Evolutionary conservation across 2,797 vertebrate species (phyloP).

Genomic region (Peromyscus aztecus): DNA sequence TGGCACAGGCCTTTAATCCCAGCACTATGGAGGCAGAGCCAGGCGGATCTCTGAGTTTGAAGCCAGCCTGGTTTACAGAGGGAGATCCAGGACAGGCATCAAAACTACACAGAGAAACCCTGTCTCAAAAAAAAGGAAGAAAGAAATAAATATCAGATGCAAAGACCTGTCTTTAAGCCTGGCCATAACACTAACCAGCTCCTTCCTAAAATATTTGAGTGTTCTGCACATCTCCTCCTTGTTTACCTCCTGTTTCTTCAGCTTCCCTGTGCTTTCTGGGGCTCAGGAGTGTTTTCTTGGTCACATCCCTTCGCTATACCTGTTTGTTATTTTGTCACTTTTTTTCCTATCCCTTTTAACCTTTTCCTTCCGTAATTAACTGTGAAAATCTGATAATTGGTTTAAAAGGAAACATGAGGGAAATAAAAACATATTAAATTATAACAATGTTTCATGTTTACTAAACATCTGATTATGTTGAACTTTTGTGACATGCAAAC

Average conservation of each 20-base stretch:
- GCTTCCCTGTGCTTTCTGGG: conserved; percentile 18
- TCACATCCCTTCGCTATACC: not conserved
- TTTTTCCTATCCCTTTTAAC: not conserved
- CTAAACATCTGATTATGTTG: conserved; percentile 36
- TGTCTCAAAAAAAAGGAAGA: too few species aligned
- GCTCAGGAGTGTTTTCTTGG: conserved; percentile 38
- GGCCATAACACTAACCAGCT: not conserved
- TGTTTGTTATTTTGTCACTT: not conserved
- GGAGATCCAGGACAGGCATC: too few species aligned
- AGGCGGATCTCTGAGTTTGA: too few species aligned
- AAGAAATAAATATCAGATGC: not conserved
- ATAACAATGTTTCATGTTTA: not conserved
- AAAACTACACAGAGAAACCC: too few species aligned
- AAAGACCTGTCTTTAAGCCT: conserved; percentile 41
- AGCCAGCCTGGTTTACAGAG: too few species aligned
- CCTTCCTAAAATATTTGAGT: conserved; percentile 57
- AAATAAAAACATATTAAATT: conserved; percentile 27
- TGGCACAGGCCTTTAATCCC: too few species aligned
- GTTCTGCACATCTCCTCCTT: not conserved
- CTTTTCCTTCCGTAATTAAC: conserved; percentile 16
- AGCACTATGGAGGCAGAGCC: too few species aligned
- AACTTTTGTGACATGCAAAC: not conserved
- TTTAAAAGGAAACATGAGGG: conserved; percentile 47
- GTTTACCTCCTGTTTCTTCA: not conserved
- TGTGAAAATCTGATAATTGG: not conserved